These are phyloP conservation scores for Congeria kusceri DNA, from an alignment of 2,888 invertebrate species.

Conservation along the genomic window DNA sequence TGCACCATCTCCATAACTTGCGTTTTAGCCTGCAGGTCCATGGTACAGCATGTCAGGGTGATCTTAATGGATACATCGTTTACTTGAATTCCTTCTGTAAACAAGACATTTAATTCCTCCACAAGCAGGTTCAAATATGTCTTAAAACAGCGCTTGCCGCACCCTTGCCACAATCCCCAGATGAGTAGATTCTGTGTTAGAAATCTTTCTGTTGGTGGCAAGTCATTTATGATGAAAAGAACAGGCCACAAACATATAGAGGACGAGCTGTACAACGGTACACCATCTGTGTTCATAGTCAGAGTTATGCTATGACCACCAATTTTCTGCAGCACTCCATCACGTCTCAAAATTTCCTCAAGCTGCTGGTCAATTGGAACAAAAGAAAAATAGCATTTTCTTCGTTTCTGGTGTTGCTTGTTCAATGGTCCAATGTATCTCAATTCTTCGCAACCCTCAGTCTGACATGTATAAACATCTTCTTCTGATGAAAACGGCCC, in stretches of 20 bases:
- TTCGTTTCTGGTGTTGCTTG: not conserved
- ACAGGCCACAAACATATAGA: constrained; percentile 23
- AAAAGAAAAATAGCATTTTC: not conserved
- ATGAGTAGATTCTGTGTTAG: constrained; percentile 34
- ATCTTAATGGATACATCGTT: constrained; percentile 10
- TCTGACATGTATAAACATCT: not conserved
- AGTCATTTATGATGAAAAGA: constrained; percentile 33
- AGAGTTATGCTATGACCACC: not conserved
- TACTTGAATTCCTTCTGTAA: not conserved
- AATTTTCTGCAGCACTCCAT: no score
- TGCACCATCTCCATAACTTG: constrained; percentile 43
- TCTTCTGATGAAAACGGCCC: not conserved
- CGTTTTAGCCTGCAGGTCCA: constrained; percentile 51
- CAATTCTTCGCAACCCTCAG: not conserved
- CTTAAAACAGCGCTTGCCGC: constrained; percentile 38
- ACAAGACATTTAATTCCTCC: constrained; percentile 25
- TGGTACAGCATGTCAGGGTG: constrained; percentile 25
- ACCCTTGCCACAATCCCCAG: constrained; percentile 53
- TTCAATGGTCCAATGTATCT: not conserved
- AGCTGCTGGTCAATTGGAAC: not conserved
- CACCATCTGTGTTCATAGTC: constrained; percentile 2
- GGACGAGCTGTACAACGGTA: constrained; percentile 22
- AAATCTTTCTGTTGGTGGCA: constrained; percentile 34
- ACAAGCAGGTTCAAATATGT: constrained; percentile 39
- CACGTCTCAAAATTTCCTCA: not conserved